Base-by-base conservation (phyloP, 2,888 invertebrate species). In the Lasioglossum marginatum region DNA sequence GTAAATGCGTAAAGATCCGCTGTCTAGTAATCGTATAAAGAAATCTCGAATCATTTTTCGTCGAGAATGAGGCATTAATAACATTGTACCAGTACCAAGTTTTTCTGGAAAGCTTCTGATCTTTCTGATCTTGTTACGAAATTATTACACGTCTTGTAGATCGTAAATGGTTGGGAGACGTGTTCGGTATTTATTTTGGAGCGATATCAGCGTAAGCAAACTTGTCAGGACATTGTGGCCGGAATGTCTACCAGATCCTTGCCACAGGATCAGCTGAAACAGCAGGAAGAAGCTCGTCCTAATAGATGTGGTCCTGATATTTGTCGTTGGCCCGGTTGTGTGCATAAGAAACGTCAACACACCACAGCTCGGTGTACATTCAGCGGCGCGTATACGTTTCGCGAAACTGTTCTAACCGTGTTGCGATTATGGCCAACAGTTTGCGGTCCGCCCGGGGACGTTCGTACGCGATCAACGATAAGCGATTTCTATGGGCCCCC, bases 391-490 rank as follows among this genome's bases (percentile, higher is more conserved):
- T 81, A 74, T 71, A 76, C 78, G 74, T 90, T 87, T 81, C 85
- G 88, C 73, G 81, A 89, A 88, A 88, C 82, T 74, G 81, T 77
- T 77, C 83, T 78, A 87, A 86, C 88, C 86, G 77, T 87, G 84
- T 52, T 82, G 86, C 81, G 86, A 87, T 87, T 91, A 91, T 78
- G 86, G 86, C 73, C 87, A 84, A 88, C 86, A 90, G 91, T 91
- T 90, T 91, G 91, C 90, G 88, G 91, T 91, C 82, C 73, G 91
- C 91, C 87, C 79, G 86, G 79, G 86, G 87, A 88, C 86, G 86
- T 88, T 81, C 81, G 81, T 81, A 83, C 83, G 89, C 89, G 89
- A 89, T 91, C 88, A 40, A 84, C 90, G 91, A 91, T 91, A 88
- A 89, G 79, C 87, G 85, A 89, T 86, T 89, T 88, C 87, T 87